Evolutionary conservation across 2,113 vertebrate genomes (phyloP).

Genomic region (Mobula birostris): DNA sequence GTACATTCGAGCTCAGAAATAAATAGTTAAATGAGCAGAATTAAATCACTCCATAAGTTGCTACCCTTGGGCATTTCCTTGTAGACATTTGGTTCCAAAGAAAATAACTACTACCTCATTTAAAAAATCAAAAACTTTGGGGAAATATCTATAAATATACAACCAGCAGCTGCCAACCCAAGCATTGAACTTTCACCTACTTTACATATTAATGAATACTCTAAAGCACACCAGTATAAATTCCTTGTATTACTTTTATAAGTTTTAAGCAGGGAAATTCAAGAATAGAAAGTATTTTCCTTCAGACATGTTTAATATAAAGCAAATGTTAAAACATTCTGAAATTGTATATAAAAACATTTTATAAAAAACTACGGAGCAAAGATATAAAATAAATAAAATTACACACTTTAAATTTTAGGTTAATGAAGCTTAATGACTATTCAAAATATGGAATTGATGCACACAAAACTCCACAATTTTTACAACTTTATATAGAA

Average conservation of each 20-base stretch:
- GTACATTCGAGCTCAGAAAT: not conserved
- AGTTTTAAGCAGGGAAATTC: not conserved
- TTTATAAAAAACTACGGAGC: not conserved
- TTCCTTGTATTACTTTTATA: not conserved
- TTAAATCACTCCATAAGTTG: slow-evolving; percentile 20
- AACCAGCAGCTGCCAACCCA: not conserved
- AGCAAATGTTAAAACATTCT: slow-evolving; percentile 15
- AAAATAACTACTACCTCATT: not conserved
- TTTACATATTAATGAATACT: slow-evolving; percentile 28
- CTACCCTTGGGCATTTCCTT: not conserved
- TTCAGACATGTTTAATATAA: not conserved
- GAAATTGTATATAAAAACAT: not conserved
- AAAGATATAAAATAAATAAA: not conserved
- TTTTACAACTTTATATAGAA: no score
- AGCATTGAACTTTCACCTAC: not conserved
- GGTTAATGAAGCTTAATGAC: not conserved
- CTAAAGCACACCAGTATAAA: not conserved
- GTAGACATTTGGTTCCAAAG: not conserved
- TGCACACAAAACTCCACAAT: no score
- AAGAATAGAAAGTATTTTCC: not conserved
- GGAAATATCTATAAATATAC: slow-evolving; percentile 14
- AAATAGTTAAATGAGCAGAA: slow-evolving; percentile 11
- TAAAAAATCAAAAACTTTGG: not conserved
- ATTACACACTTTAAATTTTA: not conserved
- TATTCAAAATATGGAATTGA: not conserved